Conservation (phyloP, 1,140 invertebrate species). For the Lasioglossum albipes region DNA sequence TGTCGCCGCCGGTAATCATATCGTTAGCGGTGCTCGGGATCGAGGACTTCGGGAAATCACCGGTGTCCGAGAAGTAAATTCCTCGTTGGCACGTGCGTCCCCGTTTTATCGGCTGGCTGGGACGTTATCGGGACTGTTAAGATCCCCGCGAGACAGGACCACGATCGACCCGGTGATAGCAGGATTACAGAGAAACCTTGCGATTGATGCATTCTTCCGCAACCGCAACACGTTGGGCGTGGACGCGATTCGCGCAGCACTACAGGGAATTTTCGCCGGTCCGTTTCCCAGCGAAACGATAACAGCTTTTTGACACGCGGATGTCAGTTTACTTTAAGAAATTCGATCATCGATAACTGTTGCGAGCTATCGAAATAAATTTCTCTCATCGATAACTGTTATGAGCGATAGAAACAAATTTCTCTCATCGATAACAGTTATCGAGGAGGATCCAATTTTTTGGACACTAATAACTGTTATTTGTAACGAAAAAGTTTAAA, state of each 20-base stretch:
- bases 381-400: no score
- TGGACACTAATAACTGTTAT: no score
- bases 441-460: no score
- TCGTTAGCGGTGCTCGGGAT: background rate
- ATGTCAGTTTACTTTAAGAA: background rate
- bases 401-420: no score
- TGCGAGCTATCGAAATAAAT: no score
- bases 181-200: conserved; percentile 4
- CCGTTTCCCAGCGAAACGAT: background rate
- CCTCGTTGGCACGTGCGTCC: background rate
- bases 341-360: no score
- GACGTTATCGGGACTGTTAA: conserved; percentile 4
- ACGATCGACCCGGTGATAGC: background rate
- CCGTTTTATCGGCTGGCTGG: background rate
- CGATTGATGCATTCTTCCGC: background rate
- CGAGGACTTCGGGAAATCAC: background rate
- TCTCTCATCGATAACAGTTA: no score
- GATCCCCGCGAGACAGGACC: conserved; percentile 6
- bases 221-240: background rate
- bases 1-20: background rate
- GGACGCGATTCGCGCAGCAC: background rate
- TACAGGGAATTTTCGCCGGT: background rate
- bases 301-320: background rate
- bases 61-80: background rate
- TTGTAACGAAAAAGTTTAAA: no score